phyloP scores from a whole-genome alignment of 1,140 invertebrate species.

The Drosophila aff. region DNA sequence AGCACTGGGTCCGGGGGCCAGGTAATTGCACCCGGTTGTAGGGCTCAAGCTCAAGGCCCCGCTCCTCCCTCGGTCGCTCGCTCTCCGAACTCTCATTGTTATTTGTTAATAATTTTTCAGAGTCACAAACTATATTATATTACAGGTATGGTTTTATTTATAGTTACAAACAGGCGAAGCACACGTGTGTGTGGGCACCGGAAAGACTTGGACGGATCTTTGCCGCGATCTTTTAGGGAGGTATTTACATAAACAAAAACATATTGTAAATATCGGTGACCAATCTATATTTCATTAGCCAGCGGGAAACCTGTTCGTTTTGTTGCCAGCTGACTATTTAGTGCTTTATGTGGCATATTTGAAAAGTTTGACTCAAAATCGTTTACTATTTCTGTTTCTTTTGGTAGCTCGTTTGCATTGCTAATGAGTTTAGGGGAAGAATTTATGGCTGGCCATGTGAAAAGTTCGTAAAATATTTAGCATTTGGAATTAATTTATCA shows the following conservation, averaged over 20 bases:
- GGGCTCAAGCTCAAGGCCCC: conserved; percentile 46
- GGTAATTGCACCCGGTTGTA: conserved; percentile 51
- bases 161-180: neutral
- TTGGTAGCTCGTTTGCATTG: conserved; percentile 56
- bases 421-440: conserved; percentile 43
- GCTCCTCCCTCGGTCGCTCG: neutral
- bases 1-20: conserved; percentile 42
- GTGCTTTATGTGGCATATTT: conserved; percentile 51
- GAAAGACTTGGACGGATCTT: conserved; percentile 40
- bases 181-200: conserved; percentile 24
- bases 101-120: conserved; percentile 47
- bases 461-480: conserved; percentile 54
- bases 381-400: conserved; percentile 21
- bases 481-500: conserved; percentile 51
- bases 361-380: conserved; percentile 44
- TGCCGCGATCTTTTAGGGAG: neutral
- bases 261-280: conserved; percentile 21
- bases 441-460: conserved; percentile 45
- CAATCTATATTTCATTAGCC: conserved; percentile 41
- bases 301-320: conserved; percentile 45
- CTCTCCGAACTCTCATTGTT: conserved; percentile 22
- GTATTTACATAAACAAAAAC: conserved; percentile 42
- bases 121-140: conserved; percentile 23
- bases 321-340: conserved; percentile 25
- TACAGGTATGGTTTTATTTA: neutral